phyloP scores from a whole-genome alignment of 2,888 invertebrate genomes.

The Amphimallon solstitiale region DNA sequence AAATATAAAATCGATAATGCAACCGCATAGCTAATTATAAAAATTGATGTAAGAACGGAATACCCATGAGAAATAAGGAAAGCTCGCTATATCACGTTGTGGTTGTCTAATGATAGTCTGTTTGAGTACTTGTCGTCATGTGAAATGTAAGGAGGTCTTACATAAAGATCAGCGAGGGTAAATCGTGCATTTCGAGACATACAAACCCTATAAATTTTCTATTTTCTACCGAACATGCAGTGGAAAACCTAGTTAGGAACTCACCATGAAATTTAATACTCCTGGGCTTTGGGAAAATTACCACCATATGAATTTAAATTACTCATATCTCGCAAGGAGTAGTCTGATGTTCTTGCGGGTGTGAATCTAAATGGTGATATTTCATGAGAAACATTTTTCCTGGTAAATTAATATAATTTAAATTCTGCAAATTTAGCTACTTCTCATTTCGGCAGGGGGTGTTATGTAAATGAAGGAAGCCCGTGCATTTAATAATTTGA shows the following conservation, averaged over 20 bases:
- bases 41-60: neutral
- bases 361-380: conserved; percentile 10
- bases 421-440: neutral
- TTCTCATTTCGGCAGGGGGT: neutral
- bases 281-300: neutral
- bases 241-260: neutral
- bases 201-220: conserved; percentile 5
- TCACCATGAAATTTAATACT: conserved; percentile 4
- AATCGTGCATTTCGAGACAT: conserved; percentile 3
- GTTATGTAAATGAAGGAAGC: too few relatives aligned
- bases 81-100: neutral
- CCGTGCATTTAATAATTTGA: too few relatives aligned
- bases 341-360: conserved; percentile 1
- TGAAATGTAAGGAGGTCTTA: conserved; percentile 6
- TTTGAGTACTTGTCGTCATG: neutral
- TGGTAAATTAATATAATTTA: neutral
- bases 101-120: neutral
- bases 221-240: conserved; percentile 2
- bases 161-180: conserved; percentile 11
- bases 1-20: neutral
- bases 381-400: neutral
- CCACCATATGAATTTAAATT: conserved; percentile 19
- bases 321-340: conserved; percentile 11
- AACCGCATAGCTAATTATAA: neutral
- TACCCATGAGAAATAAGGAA: neutral